Conservation (phyloP, 2,797 vertebrate species). For the Silurus aristotelis region DNA sequence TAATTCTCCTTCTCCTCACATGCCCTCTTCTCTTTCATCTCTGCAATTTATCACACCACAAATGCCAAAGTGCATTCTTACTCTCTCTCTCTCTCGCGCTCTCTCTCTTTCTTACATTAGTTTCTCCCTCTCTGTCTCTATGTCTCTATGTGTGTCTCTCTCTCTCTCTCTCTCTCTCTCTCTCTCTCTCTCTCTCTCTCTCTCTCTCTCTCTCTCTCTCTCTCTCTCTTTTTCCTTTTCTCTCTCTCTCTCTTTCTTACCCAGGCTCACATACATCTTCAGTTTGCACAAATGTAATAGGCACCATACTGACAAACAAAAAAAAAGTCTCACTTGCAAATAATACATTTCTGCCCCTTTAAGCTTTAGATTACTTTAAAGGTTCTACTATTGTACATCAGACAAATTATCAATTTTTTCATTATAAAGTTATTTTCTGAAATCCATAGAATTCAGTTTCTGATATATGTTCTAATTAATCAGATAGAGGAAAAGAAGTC, state of each 20-base stretch:
- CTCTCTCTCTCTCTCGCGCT: background rate
- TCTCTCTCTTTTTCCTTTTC: background rate
- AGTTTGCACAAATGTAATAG: background rate
- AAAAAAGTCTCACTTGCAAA: background rate
- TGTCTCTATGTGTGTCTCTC: too few species aligned
- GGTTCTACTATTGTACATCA: background rate
- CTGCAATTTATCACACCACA: constrained; percentile 23
- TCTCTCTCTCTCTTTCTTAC: background rate
- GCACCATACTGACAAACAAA: background rate
- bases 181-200: background rate
- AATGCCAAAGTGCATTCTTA: constrained; percentile 31
- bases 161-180: too few species aligned
- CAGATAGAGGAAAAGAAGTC: background rate
- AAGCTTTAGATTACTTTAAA: background rate
- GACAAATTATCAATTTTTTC: background rate
- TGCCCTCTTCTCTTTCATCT: constrained; percentile 38
- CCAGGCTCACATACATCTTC: background rate
- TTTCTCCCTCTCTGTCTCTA: background rate
- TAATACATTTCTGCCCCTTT: background rate
- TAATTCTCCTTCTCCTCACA: constrained; percentile 34
- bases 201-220: background rate
- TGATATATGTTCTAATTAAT: too few species aligned
- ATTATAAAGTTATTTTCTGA: background rate
- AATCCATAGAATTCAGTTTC: background rate
- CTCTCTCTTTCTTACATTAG: too few species aligned